A percentile compares a stretch with the other conserved stretches of the same genome.
phyloP scores from a whole-genome alignment of 2,797 vertebrate species.

The Loris lydekkerianus region DNA sequence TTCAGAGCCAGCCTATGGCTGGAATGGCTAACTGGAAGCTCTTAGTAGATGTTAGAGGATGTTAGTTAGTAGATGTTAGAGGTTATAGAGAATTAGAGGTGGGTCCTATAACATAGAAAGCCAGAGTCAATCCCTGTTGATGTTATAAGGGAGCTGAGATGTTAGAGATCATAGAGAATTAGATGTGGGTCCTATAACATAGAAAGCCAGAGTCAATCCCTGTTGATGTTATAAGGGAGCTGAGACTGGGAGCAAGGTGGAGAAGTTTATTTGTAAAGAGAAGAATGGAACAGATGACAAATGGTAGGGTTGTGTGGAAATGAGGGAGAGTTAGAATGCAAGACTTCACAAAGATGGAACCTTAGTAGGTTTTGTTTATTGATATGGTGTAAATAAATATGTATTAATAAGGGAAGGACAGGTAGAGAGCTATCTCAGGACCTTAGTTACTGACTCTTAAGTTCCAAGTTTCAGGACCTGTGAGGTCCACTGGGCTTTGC shows the following conservation, averaged over 20 bases:
- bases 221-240: too few relatives aligned
- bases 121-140: not conserved
- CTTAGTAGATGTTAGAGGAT: not conserved
- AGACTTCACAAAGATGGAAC: not conserved
- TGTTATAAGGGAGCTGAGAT: not conserved
- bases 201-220: too few relatives aligned
- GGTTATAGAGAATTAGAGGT: not conserved
- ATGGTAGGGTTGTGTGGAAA: not conserved
- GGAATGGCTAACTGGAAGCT: not conserved
- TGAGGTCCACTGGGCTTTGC: not conserved
- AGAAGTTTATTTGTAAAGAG: constrained; percentile 2
- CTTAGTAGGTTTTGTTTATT: not conserved
- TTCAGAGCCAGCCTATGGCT: not conserved
- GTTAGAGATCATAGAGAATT: too few relatives aligned
- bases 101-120: not conserved
- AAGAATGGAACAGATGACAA: not conserved
- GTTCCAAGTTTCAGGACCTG: not conserved
- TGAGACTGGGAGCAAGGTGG: not conserved
- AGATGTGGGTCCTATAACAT: too few relatives aligned
- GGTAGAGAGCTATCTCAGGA: not conserved
- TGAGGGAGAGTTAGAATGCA: not conserved
- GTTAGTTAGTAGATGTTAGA: not conserved
- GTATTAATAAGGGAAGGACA: not conserved
- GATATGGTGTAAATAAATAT: not conserved
- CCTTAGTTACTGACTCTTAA: not conserved